A percentile compares a stretch with the other conserved stretches of the same genome.
Evolutionary conservation across 1,140 invertebrate genomes (phyloP).

Genomic region (Wasmannia auropunctata): DNA sequence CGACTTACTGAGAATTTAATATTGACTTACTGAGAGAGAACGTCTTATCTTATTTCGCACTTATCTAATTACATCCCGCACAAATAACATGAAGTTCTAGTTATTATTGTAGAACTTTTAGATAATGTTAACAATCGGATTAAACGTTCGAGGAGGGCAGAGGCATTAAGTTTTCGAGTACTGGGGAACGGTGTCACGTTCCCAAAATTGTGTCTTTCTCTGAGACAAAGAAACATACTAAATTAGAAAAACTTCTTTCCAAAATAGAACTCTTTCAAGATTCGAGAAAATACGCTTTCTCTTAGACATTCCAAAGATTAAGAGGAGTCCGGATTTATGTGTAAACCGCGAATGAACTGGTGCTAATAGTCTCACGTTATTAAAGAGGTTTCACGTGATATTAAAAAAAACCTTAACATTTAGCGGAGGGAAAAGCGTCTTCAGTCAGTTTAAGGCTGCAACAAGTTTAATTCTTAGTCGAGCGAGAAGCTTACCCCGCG

Average conservation of each 20-base stretch:
- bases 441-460: not conserved
- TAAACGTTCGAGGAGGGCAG: not conserved
- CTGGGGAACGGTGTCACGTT: not conserved
- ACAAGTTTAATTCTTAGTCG: constrained; percentile 32
- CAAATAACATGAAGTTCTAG: not conserved
- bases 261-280: constrained; percentile 5
- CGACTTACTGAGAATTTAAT: no score
- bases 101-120: constrained; percentile 7
- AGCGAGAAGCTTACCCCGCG: constrained; percentile 4
- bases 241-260: constrained; percentile 18
- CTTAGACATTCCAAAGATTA: constrained; percentile 17
- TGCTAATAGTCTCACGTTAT: not conserved
- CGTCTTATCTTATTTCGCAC: not conserved
- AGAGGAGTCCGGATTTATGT: constrained; percentile 10
- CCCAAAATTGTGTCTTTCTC: constrained; percentile 5
- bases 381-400: not conserved
- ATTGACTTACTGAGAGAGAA: no score
- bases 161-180: not conserved
- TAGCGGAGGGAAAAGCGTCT: not conserved
- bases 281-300: constrained; percentile 36
- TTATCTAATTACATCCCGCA: constrained; percentile 5
- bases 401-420: constrained; percentile 12
- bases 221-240: not conserved
- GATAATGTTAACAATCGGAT: not conserved
- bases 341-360: constrained; percentile 1